These are phyloP conservation scores for Xenopus borealis DNA, from an alignment of 2,113 vertebrate species.

Conservation along the genomic window DNA sequence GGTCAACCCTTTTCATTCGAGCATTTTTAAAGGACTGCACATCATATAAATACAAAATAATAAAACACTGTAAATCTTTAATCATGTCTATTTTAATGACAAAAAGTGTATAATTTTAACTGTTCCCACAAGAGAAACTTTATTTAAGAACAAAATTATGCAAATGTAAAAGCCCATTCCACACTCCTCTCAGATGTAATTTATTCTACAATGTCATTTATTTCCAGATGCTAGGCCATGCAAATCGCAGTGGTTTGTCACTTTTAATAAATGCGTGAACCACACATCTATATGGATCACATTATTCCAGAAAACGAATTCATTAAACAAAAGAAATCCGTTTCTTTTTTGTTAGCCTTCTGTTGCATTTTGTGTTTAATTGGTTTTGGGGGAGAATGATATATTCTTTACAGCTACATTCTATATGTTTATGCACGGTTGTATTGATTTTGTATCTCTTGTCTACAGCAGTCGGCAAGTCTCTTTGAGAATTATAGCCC, in stretches of 20 bases:
- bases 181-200: neutral
- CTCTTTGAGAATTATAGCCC: constrained; percentile 23
- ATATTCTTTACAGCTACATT: constrained; percentile 38
- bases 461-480: neutral
- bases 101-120: no score
- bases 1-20: no score
- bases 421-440: constrained; percentile 25
- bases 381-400: constrained; percentile 19
- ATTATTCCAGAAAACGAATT: neutral
- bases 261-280: constrained; percentile 3
- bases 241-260: constrained; percentile 1
- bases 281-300: constrained; percentile 4
- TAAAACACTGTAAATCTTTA: no score
- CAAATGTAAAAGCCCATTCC: neutral
- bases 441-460: constrained; percentile 4
- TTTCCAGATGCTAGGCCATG: constrained; percentile 1
- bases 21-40: no score
- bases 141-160: neutral
- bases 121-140: no score
- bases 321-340: neutral
- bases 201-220: constrained; percentile 5
- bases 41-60: no score
- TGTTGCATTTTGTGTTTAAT: constrained; percentile 30
- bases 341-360: neutral
- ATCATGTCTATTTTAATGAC: no score